Evolutionary conservation across 1,140 invertebrate species (phyloP).

Genomic region (Anthonomus grandis): DNA sequence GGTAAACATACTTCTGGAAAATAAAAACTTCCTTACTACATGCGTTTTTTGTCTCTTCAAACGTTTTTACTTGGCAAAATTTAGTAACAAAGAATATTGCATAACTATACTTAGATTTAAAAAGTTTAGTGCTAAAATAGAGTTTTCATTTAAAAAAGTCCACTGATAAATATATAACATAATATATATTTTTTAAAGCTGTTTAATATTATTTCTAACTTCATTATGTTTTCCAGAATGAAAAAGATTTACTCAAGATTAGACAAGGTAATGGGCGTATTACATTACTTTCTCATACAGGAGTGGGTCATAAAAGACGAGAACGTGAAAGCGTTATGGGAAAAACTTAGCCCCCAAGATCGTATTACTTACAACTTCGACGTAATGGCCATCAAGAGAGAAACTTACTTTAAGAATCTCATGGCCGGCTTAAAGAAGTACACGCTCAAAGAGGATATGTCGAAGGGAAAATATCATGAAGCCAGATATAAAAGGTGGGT

Average conservation of each 20-base stretch:
- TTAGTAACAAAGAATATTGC: no score
- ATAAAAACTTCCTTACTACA: no score
- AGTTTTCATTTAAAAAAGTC: no score
- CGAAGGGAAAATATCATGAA: slow-evolving; percentile 21
- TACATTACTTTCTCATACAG: slow-evolving; percentile 28
- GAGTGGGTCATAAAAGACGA: slow-evolving; percentile 30
- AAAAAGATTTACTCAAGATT: slow-evolving; percentile 26
- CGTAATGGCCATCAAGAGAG: slow-evolving; percentile 16
- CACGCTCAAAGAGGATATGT: slow-evolving; percentile 31
- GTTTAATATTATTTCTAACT: no score
- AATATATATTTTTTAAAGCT: no score
- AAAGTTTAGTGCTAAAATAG: no score
- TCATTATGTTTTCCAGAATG: slow-evolving; percentile 23
- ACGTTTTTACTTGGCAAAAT: no score
- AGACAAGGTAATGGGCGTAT: slow-evolving; percentile 23
- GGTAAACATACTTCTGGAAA: no score
- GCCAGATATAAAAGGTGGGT: slow-evolving; percentile 25
- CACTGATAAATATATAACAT: no score
- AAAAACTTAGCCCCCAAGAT: slow-evolving; percentile 18
- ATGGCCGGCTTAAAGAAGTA: slow-evolving; percentile 28
- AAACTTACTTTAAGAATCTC: slow-evolving; percentile 24
- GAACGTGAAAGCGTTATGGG: slow-evolving; percentile 23
- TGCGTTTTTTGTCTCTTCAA: no score
- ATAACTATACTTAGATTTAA: no score
- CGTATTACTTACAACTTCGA: slow-evolving; percentile 26